Conservation (phyloP, 2,113 vertebrate genomes). For the Gallinago media region DNA sequence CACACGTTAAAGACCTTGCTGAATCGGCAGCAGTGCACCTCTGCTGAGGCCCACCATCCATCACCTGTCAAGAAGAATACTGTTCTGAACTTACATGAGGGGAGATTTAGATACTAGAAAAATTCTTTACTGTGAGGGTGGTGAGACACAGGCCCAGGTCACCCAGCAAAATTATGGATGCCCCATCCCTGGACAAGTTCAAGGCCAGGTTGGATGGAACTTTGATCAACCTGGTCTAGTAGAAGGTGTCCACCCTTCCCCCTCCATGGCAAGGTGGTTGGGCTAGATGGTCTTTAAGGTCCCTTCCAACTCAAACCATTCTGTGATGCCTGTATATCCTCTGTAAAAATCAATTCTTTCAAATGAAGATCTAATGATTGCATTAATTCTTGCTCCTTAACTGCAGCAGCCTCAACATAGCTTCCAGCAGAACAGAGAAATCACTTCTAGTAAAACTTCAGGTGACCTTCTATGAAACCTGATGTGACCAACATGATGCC, state of each 20-base stretch:
- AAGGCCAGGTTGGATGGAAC: not conserved
- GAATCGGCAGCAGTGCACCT: not conserved
- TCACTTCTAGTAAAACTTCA: not conserved
- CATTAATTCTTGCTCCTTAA: not conserved
- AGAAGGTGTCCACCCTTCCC: not conserved
- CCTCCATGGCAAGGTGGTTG: not conserved
- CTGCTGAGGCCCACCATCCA: not conserved
- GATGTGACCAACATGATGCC: not conserved
- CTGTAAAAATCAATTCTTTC: not conserved
- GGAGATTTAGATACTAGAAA: not conserved
- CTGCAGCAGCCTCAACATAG: not conserved
- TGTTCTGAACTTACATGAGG: accelerated
- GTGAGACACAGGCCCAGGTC: not conserved
- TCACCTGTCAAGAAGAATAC: not conserved
- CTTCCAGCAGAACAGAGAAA: not conserved
- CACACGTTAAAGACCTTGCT: not conserved
- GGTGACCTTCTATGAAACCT: too few relatives aligned
- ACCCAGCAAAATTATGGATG: not conserved
- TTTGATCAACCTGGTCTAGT: not conserved
- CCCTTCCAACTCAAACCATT: not conserved
- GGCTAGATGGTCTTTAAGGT: not conserved
- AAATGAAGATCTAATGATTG: not conserved
- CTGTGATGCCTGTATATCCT: accelerated
- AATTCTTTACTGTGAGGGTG: too few relatives aligned
- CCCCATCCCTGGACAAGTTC: not conserved